phyloP scores from a whole-genome alignment of 1,140 invertebrate genomes.

The Trachelipus rathkii region DNA sequence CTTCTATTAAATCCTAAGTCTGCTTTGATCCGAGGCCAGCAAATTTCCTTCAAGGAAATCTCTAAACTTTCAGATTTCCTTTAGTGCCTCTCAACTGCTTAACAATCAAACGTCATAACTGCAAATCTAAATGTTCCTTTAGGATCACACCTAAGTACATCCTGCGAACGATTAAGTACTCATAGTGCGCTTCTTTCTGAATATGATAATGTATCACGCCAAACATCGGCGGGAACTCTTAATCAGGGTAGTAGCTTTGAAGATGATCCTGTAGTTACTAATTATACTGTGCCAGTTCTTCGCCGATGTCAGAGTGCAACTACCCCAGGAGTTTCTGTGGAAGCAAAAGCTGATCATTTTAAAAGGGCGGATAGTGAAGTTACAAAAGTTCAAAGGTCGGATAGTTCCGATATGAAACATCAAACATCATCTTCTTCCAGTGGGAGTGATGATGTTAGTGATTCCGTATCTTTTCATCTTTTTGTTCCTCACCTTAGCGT shows the following conservation, averaged over 20 bases:
- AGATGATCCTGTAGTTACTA: conserved; percentile 35
- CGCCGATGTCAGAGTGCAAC: conserved; percentile 38
- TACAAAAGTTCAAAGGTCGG: conserved; percentile 31
- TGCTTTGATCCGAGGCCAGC: conserved; percentile 23
- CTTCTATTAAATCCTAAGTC: conserved; percentile 32
- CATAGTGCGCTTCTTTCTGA: conserved; percentile 23
- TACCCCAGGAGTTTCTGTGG: conserved; percentile 30
- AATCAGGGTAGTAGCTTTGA: conserved; percentile 31
- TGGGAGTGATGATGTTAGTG: conserved; percentile 37
- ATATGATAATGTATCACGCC: conserved; percentile 22
- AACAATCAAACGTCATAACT: neutral
- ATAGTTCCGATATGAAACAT: conserved; percentile 32
- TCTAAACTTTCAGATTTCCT: conserved; percentile 21
- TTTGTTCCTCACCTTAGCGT: conserved; percentile 42
- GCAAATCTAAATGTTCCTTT: conserved; percentile 26
- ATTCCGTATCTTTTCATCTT: conserved; percentile 44
- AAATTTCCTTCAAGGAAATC: conserved; percentile 26
- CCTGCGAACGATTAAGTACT: conserved; percentile 36
- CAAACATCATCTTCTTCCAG: conserved; percentile 36
- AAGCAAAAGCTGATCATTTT: conserved; percentile 19
- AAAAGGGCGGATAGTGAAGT: conserved; percentile 39
- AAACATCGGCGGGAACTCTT: conserved; percentile 25
- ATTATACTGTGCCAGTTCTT: conserved; percentile 39
- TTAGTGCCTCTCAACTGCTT: neutral
- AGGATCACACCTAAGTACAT: conserved; percentile 30